A percentile compares a stretch with the other conserved stretches of the same genome.
Conservation (phyloP, 2,888 invertebrate genomes). For the Philereme vetulata region DNA sequence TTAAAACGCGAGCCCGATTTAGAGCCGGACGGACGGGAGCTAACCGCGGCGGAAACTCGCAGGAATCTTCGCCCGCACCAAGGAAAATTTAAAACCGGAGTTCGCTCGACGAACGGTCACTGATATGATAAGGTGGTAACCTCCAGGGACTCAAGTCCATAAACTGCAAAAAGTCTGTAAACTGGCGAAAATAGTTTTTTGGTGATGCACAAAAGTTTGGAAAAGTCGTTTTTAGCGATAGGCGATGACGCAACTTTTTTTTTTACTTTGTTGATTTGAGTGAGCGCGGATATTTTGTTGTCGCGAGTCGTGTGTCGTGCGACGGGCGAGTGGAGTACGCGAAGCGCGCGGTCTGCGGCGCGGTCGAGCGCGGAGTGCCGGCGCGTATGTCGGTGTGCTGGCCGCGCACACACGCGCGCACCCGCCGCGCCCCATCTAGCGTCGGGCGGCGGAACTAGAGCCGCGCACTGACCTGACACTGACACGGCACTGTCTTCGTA, state of each 20-base stretch:
- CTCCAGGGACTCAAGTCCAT: slow-evolving; percentile 47
- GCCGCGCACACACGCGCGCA: slow-evolving; percentile 76
- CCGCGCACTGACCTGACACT: slow-evolving; percentile 40
- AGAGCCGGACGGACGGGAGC: slow-evolving; percentile 72
- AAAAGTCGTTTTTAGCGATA: slow-evolving; percentile 44
- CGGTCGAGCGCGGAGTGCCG: slow-evolving; percentile 81
- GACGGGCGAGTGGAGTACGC: slow-evolving; percentile 57
- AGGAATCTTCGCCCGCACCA: slow-evolving; percentile 44
- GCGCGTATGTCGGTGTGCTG: slow-evolving; percentile 66
- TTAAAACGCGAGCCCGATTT: slow-evolving; percentile 81
- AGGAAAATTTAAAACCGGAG: slow-evolving; percentile 42
- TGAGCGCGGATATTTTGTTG: slow-evolving; percentile 58
- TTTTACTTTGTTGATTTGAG: slow-evolving; percentile 54
- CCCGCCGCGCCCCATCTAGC: slow-evolving; percentile 61
- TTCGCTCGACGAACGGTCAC: slow-evolving; percentile 59
- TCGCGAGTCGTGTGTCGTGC: slow-evolving; percentile 68
- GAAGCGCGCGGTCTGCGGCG: slow-evolving; percentile 77
- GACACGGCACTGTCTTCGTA: slow-evolving; percentile 46
- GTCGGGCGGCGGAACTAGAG: slow-evolving; percentile 68
- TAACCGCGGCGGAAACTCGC: slow-evolving; percentile 59
- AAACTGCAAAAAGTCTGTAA: slow-evolving; percentile 40
- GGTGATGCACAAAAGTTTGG: slow-evolving; percentile 46
- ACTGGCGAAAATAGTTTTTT: slow-evolving; percentile 35
- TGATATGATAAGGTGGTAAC: slow-evolving; percentile 62
- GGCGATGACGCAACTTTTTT: slow-evolving; percentile 60